Conservation (phyloP, 1,140 invertebrate species). For the Eubasilissa regina region DNA sequence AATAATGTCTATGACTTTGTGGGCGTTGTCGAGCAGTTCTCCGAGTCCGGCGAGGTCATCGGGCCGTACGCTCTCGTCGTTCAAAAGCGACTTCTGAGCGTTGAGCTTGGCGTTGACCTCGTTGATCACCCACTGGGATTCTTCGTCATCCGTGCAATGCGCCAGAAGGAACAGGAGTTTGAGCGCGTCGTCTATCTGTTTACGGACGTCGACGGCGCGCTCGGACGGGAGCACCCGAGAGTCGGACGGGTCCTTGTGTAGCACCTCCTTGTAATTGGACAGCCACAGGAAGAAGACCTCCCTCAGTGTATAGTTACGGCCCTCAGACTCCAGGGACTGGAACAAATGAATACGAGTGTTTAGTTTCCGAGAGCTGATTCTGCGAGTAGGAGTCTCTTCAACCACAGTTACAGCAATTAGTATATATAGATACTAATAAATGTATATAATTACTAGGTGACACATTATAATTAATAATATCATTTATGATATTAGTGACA, state of each 20-base stretch:
- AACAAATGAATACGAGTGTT: not conserved
- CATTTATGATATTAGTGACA: no score
- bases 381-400: no score
- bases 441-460: no score
- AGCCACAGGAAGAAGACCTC: conserved; percentile 9
- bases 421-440: no score
- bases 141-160: conserved; percentile 24
- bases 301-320: not conserved
- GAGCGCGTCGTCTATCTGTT: conserved; percentile 8
- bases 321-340: conserved; percentile 8
- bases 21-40: not conserved
- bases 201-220: not conserved
- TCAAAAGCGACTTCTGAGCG: not conserved
- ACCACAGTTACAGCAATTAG: no score
- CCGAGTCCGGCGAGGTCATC: not conserved
- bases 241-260: not conserved
- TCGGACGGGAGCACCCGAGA: not conserved
- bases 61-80: not conserved
- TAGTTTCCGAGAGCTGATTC: not conserved
- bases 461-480: no score
- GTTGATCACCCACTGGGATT: conserved; percentile 27
- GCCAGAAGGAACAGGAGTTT: conserved; percentile 20
- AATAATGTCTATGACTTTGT: conserved; percentile 6
- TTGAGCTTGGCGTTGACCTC: conserved; percentile 13
- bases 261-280: conserved; percentile 9